Base-by-base conservation (phyloP, 2,888 invertebrate genomes). In the Pheosia tremula region DNA sequence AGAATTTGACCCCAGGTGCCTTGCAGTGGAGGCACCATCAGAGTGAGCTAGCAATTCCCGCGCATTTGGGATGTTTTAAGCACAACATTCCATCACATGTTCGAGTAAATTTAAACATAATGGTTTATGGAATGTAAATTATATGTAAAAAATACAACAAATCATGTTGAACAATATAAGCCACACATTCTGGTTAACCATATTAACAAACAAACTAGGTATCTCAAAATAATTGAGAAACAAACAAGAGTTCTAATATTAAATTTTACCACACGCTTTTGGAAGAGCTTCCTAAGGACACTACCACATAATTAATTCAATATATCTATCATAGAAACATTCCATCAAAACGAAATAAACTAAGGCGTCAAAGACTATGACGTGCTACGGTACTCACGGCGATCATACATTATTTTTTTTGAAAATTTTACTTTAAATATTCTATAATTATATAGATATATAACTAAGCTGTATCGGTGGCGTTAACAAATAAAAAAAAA, bases 231-330 rank as follows among this genome's bases (percentile, higher is more conserved):
- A 81, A 82, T 83, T 82, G 79, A 78, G 77, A 72, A 75, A 73
- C 64, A 76, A 69, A 64, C 71, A 56, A 59, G 47, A 62, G 62
- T 50, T 57, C 54, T 69, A 64, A 59, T 69, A 53, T 66, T n/a
- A n/a, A 59, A 67, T 53, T 57, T 80, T 83, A 88, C 83, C 83
- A 81, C 71, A 83, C 85, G 86, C 85, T 77, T 78, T 78, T 85
- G 85, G 84, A 87, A 89, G 84, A 89, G 80, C 80, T 86, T 85
- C 78, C 87, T 88, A 90, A 81, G 77, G 79, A 85, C 78, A 84
- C 89, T 90, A 89, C 84, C 80, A 86, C 82, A 82, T 83, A 67
- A 72, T 83, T 78, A 79, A 77, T 83, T 80, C 75, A 79, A 79
- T 84, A 80, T 74, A 56, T 45, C 81, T 84, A 84, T 74, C 60